phyloP scores from a whole-genome alignment of 2,113 vertebrate species.

The Ochotona princeps region DNA sequence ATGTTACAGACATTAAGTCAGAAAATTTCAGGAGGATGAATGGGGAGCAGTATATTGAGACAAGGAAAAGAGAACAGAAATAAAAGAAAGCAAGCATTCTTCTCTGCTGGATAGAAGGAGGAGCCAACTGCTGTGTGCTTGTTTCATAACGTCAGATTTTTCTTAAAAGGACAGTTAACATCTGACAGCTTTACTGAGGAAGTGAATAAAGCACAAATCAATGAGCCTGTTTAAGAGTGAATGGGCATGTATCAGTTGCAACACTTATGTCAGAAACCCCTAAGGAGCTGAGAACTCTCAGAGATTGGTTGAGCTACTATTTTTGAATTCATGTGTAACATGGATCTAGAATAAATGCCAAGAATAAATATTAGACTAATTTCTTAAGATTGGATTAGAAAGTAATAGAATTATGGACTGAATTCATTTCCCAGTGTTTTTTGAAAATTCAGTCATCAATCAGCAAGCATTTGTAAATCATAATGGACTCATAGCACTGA shows the following conservation, averaged over 20 bases:
- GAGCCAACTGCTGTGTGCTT: background rate
- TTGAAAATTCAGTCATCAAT: conserved; percentile 51
- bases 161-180: conserved; percentile 6
- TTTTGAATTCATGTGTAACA: conserved; percentile 21
- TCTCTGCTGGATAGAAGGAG: background rate
- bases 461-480: conserved; percentile 32
- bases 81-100: background rate
- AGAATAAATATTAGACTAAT: conserved; percentile 21
- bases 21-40: background rate
- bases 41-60: background rate
- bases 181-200: conserved; percentile 27
- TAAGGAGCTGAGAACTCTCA: background rate
- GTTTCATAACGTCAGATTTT: conserved; percentile 37
- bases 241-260: background rate
- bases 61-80: background rate
- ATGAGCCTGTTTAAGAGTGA: background rate
- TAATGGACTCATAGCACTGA: background rate
- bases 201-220: conserved; percentile 13
- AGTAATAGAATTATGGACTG: background rate
- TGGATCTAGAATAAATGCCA: conserved; percentile 21
- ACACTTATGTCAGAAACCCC: background rate
- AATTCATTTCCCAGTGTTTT: conserved; percentile 16
- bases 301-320: background rate
- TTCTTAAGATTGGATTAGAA: conserved; percentile 25
- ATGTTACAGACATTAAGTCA: background rate